These are phyloP conservation scores for Synanthedon tipuliformis DNA, from an alignment of 2,888 invertebrate species.

Conservation along the genomic window DNA sequence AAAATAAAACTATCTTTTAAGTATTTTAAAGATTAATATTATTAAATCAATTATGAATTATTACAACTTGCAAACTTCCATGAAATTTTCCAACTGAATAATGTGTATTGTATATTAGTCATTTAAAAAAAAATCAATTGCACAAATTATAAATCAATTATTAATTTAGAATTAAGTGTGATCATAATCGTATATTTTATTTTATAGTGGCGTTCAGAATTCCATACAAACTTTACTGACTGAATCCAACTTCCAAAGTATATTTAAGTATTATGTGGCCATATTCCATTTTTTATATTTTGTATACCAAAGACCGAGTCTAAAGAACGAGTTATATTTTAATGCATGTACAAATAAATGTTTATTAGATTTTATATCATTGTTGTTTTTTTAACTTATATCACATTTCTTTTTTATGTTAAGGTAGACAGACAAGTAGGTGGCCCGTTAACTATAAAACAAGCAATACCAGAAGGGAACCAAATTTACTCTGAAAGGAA, in stretches of 20 bases:
- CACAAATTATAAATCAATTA: not conserved
- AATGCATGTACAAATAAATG: constrained; percentile 41
- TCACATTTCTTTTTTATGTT: too few relatives aligned
- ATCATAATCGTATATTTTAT: not conserved
- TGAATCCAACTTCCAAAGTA: constrained; percentile 45
- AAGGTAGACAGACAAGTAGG: too few relatives aligned
- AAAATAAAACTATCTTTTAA: too few relatives aligned
- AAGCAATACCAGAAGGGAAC: too few relatives aligned
- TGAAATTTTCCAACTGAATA: too few relatives aligned
- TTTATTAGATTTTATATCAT: not conserved
- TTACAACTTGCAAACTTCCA: not conserved
- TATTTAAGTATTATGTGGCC: constrained; percentile 25
- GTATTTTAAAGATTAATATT: too few relatives aligned
- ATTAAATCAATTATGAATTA: not conserved
- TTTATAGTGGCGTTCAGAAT: not conserved
- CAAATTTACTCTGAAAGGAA: too few relatives aligned
- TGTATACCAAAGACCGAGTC: constrained; percentile 59
- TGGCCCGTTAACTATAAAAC: too few relatives aligned
- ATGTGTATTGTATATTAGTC: too few relatives aligned
- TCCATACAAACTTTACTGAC: constrained; percentile 23
- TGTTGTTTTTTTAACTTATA: not conserved
- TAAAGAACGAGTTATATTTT: constrained; percentile 53
- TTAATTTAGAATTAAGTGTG: not conserved
- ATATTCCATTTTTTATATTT: constrained; percentile 57
- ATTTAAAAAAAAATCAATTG: too few relatives aligned